These are phyloP conservation scores for Heteromyza rotundicornis DNA, from an alignment of 2,888 invertebrate species.

Conservation along the genomic window DNA sequence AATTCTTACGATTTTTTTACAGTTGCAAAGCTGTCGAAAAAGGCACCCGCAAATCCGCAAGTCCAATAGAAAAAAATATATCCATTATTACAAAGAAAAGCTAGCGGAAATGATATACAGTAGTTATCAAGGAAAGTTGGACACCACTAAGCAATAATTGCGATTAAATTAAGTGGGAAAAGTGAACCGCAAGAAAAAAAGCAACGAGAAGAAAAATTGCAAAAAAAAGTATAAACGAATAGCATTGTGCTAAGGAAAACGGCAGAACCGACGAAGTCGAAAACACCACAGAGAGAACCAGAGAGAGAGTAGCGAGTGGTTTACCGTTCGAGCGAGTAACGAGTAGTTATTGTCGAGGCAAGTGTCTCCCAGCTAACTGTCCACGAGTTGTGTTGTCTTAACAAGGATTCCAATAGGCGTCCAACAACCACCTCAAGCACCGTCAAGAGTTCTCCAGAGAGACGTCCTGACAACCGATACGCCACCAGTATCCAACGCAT, in stretches of 20 bases:
- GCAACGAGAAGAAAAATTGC: slow-evolving; percentile 12
- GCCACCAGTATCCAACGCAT: no score
- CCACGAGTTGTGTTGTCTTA: no score
- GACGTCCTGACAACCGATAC: no score
- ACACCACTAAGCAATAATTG: background rate
- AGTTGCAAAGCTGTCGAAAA: background rate
- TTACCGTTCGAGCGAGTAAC: slow-evolving; percentile 12
- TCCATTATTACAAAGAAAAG: background rate
- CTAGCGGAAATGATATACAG: background rate
- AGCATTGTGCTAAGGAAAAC: no score
- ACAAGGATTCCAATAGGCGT: no score
- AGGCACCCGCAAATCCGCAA: background rate
- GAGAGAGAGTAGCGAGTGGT: slow-evolving; percentile 17
- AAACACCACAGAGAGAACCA: slow-evolving; percentile 6
- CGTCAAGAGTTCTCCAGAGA: no score
- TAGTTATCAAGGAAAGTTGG: background rate
- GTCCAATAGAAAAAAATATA: background rate
- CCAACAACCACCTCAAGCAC: no score
- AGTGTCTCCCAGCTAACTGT: no score
- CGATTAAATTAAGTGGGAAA: background rate
- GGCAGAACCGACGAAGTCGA: no score
- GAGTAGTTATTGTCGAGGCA: no score
- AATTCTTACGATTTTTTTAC: background rate
- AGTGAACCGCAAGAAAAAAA: slow-evolving; percentile 5
- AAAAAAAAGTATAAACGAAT: slow-evolving; percentile 14